phyloP scores from a whole-genome alignment of 2,888 invertebrate species.

The Drosophila vallismaia region DNA sequence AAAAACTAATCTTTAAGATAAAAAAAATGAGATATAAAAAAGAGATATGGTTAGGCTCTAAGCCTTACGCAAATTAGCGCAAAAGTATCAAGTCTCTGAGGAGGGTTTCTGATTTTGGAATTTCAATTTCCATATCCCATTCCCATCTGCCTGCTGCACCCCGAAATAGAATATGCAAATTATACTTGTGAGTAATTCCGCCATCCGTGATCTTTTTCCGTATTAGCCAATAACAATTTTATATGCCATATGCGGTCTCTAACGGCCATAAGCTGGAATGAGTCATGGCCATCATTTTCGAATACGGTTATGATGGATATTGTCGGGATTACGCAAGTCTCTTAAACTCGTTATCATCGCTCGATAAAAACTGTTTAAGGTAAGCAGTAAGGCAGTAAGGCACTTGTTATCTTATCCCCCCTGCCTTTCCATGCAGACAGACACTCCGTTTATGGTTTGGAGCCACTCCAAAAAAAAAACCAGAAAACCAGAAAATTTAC shows the following conservation, averaged over 20 bases:
- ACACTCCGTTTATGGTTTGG: conserved; percentile 57
- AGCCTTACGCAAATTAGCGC: conserved; percentile 21
- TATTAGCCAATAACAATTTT: conserved; percentile 42
- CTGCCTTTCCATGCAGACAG: conserved; percentile 35
- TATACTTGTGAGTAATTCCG: conserved; percentile 21
- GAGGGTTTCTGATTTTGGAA: conserved; percentile 1
- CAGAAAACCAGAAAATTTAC: background rate
- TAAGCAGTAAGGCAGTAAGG: conserved; percentile 2
- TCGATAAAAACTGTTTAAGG: conserved; percentile 60
- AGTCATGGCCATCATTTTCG: conserved; percentile 28
- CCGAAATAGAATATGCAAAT: conserved; percentile 45
- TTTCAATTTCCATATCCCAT: background rate
- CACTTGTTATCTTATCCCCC: conserved; percentile 65
- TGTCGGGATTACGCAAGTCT: conserved; percentile 43
- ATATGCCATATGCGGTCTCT: conserved; percentile 55
- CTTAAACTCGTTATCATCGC: conserved; percentile 54
- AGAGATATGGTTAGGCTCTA: conserved; percentile 11
- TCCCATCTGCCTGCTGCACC: background rate
- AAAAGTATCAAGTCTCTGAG: background rate
- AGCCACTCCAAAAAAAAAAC: conserved; percentile 16
- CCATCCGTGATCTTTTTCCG: conserved; percentile 16
- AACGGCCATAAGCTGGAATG: conserved; percentile 48
- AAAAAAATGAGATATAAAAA: conserved; percentile 13
- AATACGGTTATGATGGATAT: conserved; percentile 36
- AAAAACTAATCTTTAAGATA: conserved; percentile 4